phyloP scores from a whole-genome alignment of 2,113 vertebrate species.

The Stegostoma tigrinum region DNA sequence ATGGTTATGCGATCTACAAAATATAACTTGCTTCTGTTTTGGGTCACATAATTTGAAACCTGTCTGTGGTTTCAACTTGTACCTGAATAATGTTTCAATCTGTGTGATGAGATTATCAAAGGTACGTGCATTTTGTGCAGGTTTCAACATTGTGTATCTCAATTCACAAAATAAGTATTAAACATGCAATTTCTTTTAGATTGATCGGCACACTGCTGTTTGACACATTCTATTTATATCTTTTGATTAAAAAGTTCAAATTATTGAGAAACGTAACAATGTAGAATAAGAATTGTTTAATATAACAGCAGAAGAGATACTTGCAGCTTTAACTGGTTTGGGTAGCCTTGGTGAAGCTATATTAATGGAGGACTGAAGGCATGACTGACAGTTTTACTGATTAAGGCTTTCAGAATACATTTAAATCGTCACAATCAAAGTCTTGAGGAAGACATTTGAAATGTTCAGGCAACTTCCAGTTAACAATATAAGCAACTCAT shows the following conservation, averaged over 20 bases:
- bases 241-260: background rate
- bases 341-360: background rate
- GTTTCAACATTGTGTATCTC: background rate
- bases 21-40: background rate
- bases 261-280: background rate
- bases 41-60: constrained; percentile 3
- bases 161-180: background rate
- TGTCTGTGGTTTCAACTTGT: background rate
- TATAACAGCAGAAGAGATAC: background rate
- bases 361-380: background rate
- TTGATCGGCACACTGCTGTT: background rate
- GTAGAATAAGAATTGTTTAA: background rate
- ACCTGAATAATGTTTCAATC: background rate
- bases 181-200: background rate
- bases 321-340: background rate
- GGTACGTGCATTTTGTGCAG: background rate
- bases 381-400: background rate
- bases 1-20: background rate
- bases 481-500: background rate
- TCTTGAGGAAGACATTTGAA: background rate
- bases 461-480: background rate
- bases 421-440: background rate
- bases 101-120: background rate
- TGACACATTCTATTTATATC: background rate
- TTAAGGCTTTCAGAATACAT: background rate